Evolutionary conservation across 2,113 vertebrate species (phyloP), one percentile per base, ranked within the genome.

Genomic region (Podarcis cretensis): DNA sequence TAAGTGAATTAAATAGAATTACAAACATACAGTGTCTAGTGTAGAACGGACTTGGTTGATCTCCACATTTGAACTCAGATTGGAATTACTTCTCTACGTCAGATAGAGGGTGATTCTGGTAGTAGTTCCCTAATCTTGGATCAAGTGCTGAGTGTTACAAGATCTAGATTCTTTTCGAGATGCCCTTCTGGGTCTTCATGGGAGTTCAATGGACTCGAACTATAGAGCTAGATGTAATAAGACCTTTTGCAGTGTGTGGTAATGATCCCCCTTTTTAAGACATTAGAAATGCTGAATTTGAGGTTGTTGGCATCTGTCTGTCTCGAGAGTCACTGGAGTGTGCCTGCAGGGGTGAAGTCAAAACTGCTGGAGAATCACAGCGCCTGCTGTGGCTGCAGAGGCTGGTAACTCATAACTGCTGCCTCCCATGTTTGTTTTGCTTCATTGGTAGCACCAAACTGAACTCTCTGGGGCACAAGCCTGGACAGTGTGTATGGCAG

Each of bases 241-340:
- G 82, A 91, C 92, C 91, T 87, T 95, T 92, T 48, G 30, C 68
- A 78, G 85, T 82, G 65, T 90, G 73, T 37, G 65, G 4, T 85
- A 83, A 83, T 89, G 81, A 20, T 20, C 92, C 83, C 35, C 68
- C 40, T 89, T 89, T 90, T 82, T 9, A 85, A 79, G 59, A 86
- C 87, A 90, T 89, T 79, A 80, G 35, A 86, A 69, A 91, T 91
- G 65, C 90, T 87, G 84, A 90, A 92, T 86, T 82, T 7, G 71
- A 74, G 69, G 27, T 35, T 54, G 48, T 54, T 54, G 48, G 48
- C 48, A 12, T 10, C 10, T 54, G 48, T 54, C 48, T 54, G 48
- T 12, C 48, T 54, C 2, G 9, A 48, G 48, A 54, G 48, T 54
- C 48, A 12, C 48, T 54, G 48, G 48, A 54, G 48, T 54, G 48